Evolutionary conservation across 2,888 invertebrate genomes (phyloP).

Genomic region (Philopedon plagiatum): DNA sequence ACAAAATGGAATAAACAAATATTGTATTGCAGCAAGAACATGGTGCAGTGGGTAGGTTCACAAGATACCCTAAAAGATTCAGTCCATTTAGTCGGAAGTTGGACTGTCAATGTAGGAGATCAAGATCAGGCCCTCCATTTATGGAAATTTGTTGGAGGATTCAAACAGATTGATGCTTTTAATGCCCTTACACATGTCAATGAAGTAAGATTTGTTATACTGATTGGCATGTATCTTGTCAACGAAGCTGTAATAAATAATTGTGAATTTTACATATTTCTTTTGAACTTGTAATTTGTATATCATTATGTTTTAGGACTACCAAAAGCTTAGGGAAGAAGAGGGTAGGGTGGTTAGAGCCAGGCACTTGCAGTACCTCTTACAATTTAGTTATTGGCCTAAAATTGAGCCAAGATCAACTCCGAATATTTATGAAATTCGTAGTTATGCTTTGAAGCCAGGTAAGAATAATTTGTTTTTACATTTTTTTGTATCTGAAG

Average conservation of each 20-base stretch:
- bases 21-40: slow-evolving; percentile 76
- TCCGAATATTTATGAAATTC: slow-evolving; percentile 92
- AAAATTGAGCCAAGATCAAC: slow-evolving; percentile 77
- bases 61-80: slow-evolving; percentile 77
- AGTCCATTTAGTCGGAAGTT: slow-evolving; percentile 93
- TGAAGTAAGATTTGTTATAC: slow-evolving; percentile 70
- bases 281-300: not conserved
- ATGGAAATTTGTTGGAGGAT: slow-evolving; percentile 96
- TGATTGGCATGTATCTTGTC: not conserved
- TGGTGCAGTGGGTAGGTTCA: slow-evolving; percentile 82
- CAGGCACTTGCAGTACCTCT: slow-evolving; percentile 91
- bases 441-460: slow-evolving; percentile 91
- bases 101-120: slow-evolving; percentile 96
- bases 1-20: not conserved
- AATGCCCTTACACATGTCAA: slow-evolving; percentile 79
- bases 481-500: too few species aligned
- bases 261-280: not conserved
- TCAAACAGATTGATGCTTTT: slow-evolving; percentile 86
- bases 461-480: slow-evolving; percentile 34
- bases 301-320: slow-evolving; percentile 72
- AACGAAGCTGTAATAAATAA: not conserved
- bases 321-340: slow-evolving; percentile 80
- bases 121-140: slow-evolving; percentile 97
- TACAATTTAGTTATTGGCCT: slow-evolving; percentile 99
- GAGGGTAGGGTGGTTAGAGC: slow-evolving; percentile 86